Base-by-base conservation (phyloP, 1,140 invertebrate species). In the Bathynomus jamesi region DNA sequence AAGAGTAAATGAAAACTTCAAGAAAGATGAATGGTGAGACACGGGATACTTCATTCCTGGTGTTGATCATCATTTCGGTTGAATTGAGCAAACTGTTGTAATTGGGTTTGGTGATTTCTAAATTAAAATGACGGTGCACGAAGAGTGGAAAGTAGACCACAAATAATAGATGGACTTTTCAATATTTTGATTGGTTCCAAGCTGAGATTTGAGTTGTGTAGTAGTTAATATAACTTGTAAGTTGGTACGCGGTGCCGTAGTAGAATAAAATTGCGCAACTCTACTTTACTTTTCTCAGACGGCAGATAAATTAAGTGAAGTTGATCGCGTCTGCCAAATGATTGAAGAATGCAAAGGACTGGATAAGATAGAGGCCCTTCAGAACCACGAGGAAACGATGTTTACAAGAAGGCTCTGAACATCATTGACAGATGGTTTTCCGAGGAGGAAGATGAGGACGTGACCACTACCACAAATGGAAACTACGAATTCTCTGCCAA, bases 401-500 rank as follows among this genome's bases (percentile, higher is more conserved):
- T 98, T 62, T 97, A 96, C 83, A 89, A 90, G 79, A 89, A 94
- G 81, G 87, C 90, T 7, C 86, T 88, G 68, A 83, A 85, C 67
- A 89, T 97, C 67, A 88, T 97, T 72, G 94, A 96, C 78, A 86
- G 84, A 0, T 97, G 88, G 17, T 25, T 40, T 13, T 32, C 61
- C 4, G 60, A 61, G 29, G 73, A 74, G 25, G 67, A 21, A 61
- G 67, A 17, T n/a, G 69, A 29, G n/a, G 65, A 61, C 7, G 67
- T 65, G 25, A 65, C 72, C 4, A 32, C 72, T 31, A 72, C 71
- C 63, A 73, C 70, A 8, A 73, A 72, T n/a, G 76, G 77, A 67
- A 64, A 70, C 25, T 74, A 69, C 28, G 76, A 78, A 29, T 76
- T 78, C 63, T 70, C 74, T 8, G 69, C 76, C 4, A 68, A 63